Evolutionary conservation across 1,140 invertebrate species (phyloP).

Genomic region (Cydia pomonella): DNA sequence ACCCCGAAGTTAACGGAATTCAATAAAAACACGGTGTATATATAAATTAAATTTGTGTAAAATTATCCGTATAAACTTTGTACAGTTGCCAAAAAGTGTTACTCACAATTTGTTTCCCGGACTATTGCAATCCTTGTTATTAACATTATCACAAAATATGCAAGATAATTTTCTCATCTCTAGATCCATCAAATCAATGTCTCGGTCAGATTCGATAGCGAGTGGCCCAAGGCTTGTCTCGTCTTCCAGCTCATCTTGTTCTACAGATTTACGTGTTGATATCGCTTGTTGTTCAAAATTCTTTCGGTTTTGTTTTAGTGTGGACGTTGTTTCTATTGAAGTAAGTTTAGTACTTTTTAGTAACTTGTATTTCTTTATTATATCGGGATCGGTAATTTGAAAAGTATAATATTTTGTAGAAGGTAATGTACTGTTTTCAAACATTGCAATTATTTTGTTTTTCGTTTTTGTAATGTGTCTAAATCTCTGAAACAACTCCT

Average conservation of each 20-base stretch:
- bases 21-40: no score
- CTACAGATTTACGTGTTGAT: constrained; percentile 24
- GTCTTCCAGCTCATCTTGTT: background rate
- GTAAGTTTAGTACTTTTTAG: background rate
- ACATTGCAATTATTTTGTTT: background rate
- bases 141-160: constrained; percentile 58
- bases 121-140: constrained; percentile 47
- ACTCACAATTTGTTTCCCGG: constrained; percentile 60
- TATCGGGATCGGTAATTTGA: background rate
- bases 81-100: constrained; percentile 27
- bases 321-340: background rate
- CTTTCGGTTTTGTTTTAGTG: background rate
- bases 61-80: no score
- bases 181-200: background rate
- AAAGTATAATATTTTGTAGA: background rate
- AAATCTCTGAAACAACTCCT: background rate
- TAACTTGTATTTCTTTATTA: background rate
- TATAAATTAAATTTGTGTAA: no score
- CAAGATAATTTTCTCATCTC: constrained; percentile 42
- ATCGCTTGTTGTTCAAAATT: background rate
- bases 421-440: background rate
- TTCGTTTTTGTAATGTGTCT: background rate
- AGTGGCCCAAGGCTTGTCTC: background rate
- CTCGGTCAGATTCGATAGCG: background rate
- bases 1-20: no score